Base-by-base conservation (phyloP, 2,888 invertebrate species). In the Phlogophora meticulosa region DNA sequence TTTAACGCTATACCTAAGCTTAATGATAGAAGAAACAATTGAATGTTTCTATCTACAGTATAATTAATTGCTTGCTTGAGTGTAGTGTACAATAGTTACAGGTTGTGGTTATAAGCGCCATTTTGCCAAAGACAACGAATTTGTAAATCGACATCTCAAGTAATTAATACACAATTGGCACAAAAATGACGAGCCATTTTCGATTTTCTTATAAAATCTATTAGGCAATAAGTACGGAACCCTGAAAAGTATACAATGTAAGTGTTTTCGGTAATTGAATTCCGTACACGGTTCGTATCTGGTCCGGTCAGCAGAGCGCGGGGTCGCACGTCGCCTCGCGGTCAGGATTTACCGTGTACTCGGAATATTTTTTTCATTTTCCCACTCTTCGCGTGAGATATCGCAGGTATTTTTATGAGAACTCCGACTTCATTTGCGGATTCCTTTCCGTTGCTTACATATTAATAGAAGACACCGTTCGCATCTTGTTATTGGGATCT, bases 281-380 rank as follows among this genome's bases (percentile, higher is more conserved):
- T 93, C 92, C 88, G 83, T 86, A 87, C 90, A 91, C 88, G 89
- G 83, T 78, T 77, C 83, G 85, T 86, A 86, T 86, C 85, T 86
- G 81, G 76, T 76, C 87, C 83, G 87, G 85, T 74, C 86, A 88
- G 82, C 82, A 85, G 87, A 77, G 70, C 80, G 85, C 90, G 87
- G 82, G 87, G 85, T 83, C 81, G 80, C 91, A 91, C 92, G 91
- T 90, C 88, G 85, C 85, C 72, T 73, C 88, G 92, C 87, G 93
- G 93, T 92, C 88, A 86, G 88, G 92, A 93, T 93, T 94, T 92
- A 88, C 83, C 90, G 88, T 90, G 90, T 92, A 91, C 89, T 83
- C 85, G 86, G 90, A 92, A 92, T 92, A 92, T 92, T 94, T 93
- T n/a, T 92, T 91, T 91, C 90, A 85, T 90, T 88, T 90, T 88